Evolutionary conservation across 1,140 invertebrate species (phyloP).

Genomic region (Manduca sexta): DNA sequence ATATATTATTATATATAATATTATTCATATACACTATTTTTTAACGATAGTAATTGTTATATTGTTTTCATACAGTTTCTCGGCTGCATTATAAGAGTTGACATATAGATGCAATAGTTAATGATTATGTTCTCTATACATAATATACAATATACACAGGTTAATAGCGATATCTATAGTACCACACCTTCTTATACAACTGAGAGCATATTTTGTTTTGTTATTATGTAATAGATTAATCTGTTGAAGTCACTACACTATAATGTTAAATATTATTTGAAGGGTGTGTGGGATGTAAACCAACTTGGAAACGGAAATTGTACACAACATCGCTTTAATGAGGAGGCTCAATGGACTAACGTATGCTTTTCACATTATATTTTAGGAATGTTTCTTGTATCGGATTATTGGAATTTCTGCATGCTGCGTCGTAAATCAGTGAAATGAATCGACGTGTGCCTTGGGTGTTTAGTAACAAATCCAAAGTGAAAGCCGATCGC

Average conservation of each 20-base stretch:
- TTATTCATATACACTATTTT: constrained; percentile 68
- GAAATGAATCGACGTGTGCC: constrained; percentile 19
- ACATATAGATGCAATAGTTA: constrained; percentile 49
- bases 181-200: constrained; percentile 50
- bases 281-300: constrained; percentile 54
- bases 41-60: constrained; percentile 59
- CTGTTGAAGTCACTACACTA: constrained; percentile 47
- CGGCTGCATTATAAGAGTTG: constrained; percentile 41
- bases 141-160: too few relatives aligned
- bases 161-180: constrained; percentile 57
- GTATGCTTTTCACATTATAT: constrained; percentile 41
- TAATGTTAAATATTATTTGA: constrained; percentile 46
- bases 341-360: constrained; percentile 48
- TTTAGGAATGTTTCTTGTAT: constrained; percentile 35
- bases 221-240: constrained; percentile 66
- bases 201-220: constrained; percentile 64
- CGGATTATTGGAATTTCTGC: constrained; percentile 32
- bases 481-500: constrained; percentile 31
- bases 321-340: constrained; percentile 45
- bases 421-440: constrained; percentile 30
- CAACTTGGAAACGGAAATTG: constrained; percentile 31
- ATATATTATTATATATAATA: constrained; percentile 49
- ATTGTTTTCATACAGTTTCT: constrained; percentile 63
- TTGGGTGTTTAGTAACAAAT: constrained; percentile 38
- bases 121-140: too few relatives aligned